phyloP scores from a whole-genome alignment of 2,888 invertebrate species.

The Strigamia transsilvanica region DNA sequence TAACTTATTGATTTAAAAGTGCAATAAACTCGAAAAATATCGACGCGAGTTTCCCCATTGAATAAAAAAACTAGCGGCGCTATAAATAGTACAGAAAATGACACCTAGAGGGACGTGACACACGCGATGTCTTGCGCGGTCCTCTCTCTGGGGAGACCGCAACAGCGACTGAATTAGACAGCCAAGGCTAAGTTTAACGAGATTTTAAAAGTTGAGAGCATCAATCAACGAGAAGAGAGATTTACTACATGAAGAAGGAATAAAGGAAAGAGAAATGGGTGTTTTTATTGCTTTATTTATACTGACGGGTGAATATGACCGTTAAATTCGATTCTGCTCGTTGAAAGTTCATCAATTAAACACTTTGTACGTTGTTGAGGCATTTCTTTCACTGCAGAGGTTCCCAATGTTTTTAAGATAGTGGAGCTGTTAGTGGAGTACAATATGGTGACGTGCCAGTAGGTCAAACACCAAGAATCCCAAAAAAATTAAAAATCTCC shows the following conservation, averaged over 20 bases:
- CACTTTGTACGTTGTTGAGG: too few species aligned
- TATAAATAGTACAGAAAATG: not conserved
- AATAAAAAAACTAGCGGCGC: not conserved
- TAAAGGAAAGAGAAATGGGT: not conserved
- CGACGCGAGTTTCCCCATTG: not conserved
- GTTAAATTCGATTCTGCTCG: not conserved
- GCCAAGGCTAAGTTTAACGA: constrained; percentile 38
- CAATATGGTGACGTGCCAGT: too few species aligned
- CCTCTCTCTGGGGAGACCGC: not conserved
- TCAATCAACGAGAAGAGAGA: not conserved
- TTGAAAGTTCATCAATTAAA: not conserved
- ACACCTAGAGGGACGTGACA: not conserved
- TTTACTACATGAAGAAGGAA: not conserved
- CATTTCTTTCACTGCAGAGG: too few species aligned
- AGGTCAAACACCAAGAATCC: too few species aligned
- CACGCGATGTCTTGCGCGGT: not conserved
- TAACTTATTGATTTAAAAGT: not conserved
- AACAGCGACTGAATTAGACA: not conserved
- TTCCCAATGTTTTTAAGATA: too few species aligned
- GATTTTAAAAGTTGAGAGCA: not conserved
- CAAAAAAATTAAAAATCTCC: too few species aligned
- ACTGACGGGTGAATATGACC: not conserved
- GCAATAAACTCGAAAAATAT: not conserved
- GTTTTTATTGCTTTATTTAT: not conserved
- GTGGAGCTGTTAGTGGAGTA: too few species aligned